Base-by-base conservation (phyloP, 2,113 vertebrate genomes). In the Phocoena phocoena region DNA sequence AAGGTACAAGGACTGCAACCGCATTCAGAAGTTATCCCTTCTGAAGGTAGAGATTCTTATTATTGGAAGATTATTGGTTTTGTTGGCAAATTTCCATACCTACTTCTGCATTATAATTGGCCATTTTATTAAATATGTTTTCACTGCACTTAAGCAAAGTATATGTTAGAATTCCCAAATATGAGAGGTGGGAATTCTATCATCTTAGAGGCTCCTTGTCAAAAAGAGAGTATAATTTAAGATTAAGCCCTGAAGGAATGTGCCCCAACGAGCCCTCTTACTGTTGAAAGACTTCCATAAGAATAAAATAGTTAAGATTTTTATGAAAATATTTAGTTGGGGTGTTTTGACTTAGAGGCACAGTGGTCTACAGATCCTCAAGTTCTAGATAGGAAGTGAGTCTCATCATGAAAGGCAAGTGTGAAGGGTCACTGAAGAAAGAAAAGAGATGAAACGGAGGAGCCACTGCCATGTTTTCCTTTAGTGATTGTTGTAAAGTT, bases 401-500 rank as follows among this genome's bases (percentile, higher is more conserved):
- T 88, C 62, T 97, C 36, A 55, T 73, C 12, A 83, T 25, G 33
- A 94, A 81, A 92, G 41, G 15, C 44, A 91, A 71, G 20, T 50
- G n/a, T 67, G 38, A 95, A 97, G 26, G 58, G 12, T 38, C 44
- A 73, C 76, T 97, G 96, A 33, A 74, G 58, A 92, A 81, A 83
- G 83, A 68, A 88, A 85, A 65, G 0, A 47, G 58, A 31, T 71
- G 15, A 28, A 23, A 18, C 14, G 6, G 15, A 91, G 20, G 20
- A 79, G 11, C 33, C 33, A 47, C 4, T 14, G 53, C 67, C 23
- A 71, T 9, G 36, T 44, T 85, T 76, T 38, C 33, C 41, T 94
- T 58, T 82, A 53, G 74, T 15, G 94, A 92, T 23, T 41, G 77
- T 77, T 95, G 80, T 71, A 82, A 87, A 97, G 97, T 94, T 91